Base-by-base conservation (phyloP, 2,797 vertebrate species). In the Myotis vivesi region DNA sequence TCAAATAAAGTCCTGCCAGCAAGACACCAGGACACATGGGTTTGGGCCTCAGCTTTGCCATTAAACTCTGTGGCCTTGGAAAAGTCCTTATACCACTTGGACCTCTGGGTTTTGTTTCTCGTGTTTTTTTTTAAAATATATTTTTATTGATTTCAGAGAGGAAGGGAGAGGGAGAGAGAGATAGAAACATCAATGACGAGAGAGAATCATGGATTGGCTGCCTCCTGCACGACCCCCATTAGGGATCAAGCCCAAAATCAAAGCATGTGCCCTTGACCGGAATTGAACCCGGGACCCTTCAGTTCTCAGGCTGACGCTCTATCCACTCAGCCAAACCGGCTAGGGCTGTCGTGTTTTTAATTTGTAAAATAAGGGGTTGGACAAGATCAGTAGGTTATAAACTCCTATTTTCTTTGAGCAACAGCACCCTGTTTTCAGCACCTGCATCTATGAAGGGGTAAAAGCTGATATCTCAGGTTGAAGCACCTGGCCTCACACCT, bases 291-390 rank as follows among this genome's bases (percentile, higher is more conserved):
- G 0, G 57, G 25, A 59, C 25, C 25, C 57, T 59, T 59, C 23
- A 59, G 10, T 59, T 25, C 10, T 0, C 57, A 59, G 57, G 57
- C 10, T 0, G 11, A 59, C 2, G 10, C 57, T 59, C 25, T 59
- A 59, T 28, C 57, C 57, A 28, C 11, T 28, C 5, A 28, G 57
- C 57, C 57, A 59, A 28, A 25, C 25, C 2, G 11, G 25, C 25
- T 28, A 59, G 25, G 25, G 57, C 57, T 62, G 62, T 46, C 10
- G 12, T 33, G 13, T 55, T 79, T 93, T 94, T 84, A 53, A 55
- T 86, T 87, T 44, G 5, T 69, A 73, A 94, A 87, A 64, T 25
- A 93, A 91, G 30, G 46, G 13, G 5, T 68, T 93, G 85, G 79
- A 69, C 8, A 22, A 88, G 23, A 92, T 79, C 19, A 23, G 20